Conservation (phyloP, 2,113 vertebrate species). For the Ceyx margarethae region DNA sequence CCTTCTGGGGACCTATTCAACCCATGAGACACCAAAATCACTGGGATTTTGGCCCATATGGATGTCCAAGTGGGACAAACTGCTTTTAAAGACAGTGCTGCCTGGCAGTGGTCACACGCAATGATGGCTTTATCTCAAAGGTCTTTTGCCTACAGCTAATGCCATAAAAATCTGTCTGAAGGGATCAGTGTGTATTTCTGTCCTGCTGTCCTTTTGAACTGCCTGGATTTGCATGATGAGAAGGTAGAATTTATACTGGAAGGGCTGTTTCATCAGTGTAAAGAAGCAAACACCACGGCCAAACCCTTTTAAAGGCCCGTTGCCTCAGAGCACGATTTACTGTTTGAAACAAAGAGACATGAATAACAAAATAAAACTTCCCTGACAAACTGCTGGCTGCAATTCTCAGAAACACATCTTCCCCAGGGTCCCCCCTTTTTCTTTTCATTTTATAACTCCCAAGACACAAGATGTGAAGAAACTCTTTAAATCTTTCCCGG, state of each 20-base stretch:
- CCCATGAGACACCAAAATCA: neutral
- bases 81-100: neutral
- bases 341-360: neutral
- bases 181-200: neutral
- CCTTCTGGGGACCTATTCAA: neutral
- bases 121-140: neutral
- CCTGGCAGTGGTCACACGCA: neutral
- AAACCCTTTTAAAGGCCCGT: neutral
- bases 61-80: neutral
- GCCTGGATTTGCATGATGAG: neutral
- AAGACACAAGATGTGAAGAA: constrained; percentile 7
- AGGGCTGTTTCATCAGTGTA: neutral
- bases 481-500: neutral
- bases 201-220: neutral
- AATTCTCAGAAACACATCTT: constrained; percentile 19
- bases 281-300: neutral
- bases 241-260: neutral
- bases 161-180: neutral
- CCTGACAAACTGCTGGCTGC: neutral
- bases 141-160: neutral
- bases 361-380: constrained; percentile 37
- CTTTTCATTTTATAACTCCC: constrained; percentile 19
- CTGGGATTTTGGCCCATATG: neutral
- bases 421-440: neutral
- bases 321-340: neutral